Evolutionary conservation across 2,888 invertebrate species (phyloP), one percentile per base, ranked within the genome.

Genomic region (Hoplodrina ambigua): DNA sequence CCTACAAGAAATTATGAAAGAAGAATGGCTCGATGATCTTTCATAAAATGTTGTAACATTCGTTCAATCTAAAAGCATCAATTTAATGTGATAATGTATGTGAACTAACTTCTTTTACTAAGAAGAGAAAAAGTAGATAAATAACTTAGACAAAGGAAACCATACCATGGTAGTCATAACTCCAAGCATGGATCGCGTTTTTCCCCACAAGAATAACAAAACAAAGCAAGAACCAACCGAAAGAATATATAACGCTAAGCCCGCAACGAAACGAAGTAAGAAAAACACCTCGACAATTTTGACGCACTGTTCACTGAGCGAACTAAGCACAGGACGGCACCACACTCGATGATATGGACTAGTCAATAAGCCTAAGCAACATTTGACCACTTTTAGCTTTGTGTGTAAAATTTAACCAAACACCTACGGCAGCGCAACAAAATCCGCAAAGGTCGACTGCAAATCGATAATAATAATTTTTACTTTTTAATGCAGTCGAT

Each of bases 111-210:
- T 89, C 89, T 86, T 87, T 87, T 89, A 90, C 92, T 91, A 92
- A 90, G 90, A 90, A 92, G 88, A 91, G 86, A 89, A 91, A 87
- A 91, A 89, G 86, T 88, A 82, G 80, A 84, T 86, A 91, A 90
- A 87, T 90, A 93, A 92, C 91, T 90, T 93, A 94, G 93, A 95
- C 95, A 96, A 96, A 95, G 95, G 93, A 95, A 95, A 95, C 95
- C 95, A 95, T 96, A 96, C 95, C 95, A 96, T 95, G 94, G 95
- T 96, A 93, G 95, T 95, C 95, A 96, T 96, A 94, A 94, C 95
- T 95, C 95, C 95, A 93, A 96, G 95, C 95, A 96, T 96, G 94
- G 95, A 94, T 95, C 94, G 94, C 94, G 94, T 88, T 94, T 94
- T 93, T 87, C 90, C 76, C 76, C 94, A 92, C 95, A 91, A 89